A percentile compares a stretch with the other conserved stretches of the same genome.
Conservation (phyloP, 2,113 vertebrate genomes). For the Tonatia bakeri region DNA sequence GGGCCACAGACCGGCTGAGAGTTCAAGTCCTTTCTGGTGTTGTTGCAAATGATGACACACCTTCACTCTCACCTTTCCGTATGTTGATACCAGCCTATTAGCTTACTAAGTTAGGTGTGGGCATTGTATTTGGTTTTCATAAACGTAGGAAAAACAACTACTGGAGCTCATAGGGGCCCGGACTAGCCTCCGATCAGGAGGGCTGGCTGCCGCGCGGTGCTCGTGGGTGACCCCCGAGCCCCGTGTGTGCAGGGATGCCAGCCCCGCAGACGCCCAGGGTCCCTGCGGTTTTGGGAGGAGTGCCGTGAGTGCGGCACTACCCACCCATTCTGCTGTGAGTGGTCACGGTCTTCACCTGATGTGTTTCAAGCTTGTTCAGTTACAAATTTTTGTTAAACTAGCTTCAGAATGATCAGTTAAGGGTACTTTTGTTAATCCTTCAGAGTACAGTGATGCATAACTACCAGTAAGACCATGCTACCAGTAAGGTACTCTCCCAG, state of each 20-base stretch:
- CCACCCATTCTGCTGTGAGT: not conserved
- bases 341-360: not conserved
- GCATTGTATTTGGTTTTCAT: not conserved
- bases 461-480: not conserved
- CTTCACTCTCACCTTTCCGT: not conserved
- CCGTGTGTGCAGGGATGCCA: no score
- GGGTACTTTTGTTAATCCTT: not conserved
- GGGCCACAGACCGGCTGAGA: not conserved
- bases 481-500: not conserved
- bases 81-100: not conserved
- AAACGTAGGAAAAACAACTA: not conserved
- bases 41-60: not conserved
- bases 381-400: not conserved
- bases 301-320: no score
- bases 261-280: not conserved
- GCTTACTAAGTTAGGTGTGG: not conserved
- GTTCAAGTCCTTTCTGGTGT: not conserved
- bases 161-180: not conserved
- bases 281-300: not conserved
- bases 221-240: not conserved
- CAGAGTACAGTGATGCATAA: not conserved
- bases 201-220: not conserved
- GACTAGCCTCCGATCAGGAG: not conserved
- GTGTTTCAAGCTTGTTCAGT: not conserved
- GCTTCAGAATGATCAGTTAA: not conserved